Percentiles rank a stretch among this genome's conserved stretches.
phyloP scores from a whole-genome alignment of 2,113 vertebrate species.

The Poecilia latipinna region DNA sequence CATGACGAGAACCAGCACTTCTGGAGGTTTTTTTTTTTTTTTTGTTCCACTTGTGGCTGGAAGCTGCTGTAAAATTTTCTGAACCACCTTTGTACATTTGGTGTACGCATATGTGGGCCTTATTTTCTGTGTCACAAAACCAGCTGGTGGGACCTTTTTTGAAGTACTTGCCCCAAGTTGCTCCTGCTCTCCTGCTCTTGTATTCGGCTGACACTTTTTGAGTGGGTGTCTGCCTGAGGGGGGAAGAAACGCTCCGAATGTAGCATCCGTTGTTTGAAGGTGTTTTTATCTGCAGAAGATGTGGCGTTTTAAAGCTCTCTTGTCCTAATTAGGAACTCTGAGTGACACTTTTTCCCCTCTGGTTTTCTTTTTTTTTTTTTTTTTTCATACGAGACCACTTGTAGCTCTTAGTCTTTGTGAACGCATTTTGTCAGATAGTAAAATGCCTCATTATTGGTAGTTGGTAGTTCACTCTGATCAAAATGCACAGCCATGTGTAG shows the following conservation, averaged over 20 bases:
- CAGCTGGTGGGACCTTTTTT: slow-evolving; percentile 44
- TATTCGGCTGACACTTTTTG: slow-evolving; percentile 53
- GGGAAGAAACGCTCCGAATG: slow-evolving; percentile 42
- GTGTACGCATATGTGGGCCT: slow-evolving; percentile 20
- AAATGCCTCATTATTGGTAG: slow-evolving; percentile 24
- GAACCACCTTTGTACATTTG: slow-evolving; percentile 18
- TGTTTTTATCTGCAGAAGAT: slow-evolving; percentile 37
- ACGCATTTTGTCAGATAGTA: slow-evolving; percentile 8
- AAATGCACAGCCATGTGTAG: background rate
- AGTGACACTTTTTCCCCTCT: slow-evolving; percentile 38
- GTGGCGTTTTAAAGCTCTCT: slow-evolving; percentile 20
- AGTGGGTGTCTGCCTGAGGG: slow-evolving; percentile 57
- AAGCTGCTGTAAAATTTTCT: slow-evolving; percentile 27
- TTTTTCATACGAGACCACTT: slow-evolving; percentile 24
- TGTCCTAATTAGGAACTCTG: slow-evolving; percentile 48
- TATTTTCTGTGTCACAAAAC: slow-evolving; percentile 21
- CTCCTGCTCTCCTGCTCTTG: slow-evolving; percentile 44
- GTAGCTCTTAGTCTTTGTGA: slow-evolving; percentile 20
- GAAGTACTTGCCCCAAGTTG: slow-evolving; percentile 49
- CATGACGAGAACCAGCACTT: slow-evolving; percentile 1
- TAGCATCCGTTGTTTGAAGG: slow-evolving; percentile 53
- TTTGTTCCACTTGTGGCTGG: background rate
- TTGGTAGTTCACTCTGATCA: background rate
- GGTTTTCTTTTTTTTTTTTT: slow-evolving; percentile 27
- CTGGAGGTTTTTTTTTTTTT: background rate